These are phyloP conservation scores for Clupea harengus DNA, from an alignment of 2,113 vertebrate species.

Conservation along the genomic window DNA sequence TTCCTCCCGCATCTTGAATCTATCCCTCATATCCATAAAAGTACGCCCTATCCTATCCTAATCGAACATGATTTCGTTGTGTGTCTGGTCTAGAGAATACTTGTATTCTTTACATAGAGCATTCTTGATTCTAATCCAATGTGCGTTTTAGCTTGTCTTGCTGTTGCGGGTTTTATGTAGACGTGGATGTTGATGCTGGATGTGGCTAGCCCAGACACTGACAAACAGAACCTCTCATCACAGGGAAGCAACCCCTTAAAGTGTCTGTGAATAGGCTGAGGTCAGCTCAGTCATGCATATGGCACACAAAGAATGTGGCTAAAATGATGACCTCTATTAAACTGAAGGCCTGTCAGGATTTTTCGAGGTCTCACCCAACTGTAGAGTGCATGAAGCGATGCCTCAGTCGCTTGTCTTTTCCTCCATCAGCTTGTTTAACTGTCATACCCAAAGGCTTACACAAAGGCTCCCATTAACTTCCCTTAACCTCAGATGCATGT, in stretches of 20 bases:
- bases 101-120: neutral
- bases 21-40: neutral
- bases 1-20: neutral
- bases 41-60: neutral
- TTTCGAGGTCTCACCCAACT: neutral
- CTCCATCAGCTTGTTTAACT: constrained; percentile 10
- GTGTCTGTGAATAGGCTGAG: neutral
- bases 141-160: too few relatives aligned
- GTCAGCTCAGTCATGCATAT: neutral
- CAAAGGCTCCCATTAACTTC: constrained; percentile 6
- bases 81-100: neutral
- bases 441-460: neutral
- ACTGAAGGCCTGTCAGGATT: neutral
- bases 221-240: neutral
- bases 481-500: constrained; percentile 8
- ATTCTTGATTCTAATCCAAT: neutral
- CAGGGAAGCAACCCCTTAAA: neutral
- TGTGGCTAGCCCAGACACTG: neutral
- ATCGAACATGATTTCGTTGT: neutral
- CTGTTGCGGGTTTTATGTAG: neutral
- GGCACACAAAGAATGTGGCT: neutral
- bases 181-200: neutral
- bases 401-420: neutral
- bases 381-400: neutral
- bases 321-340: constrained; percentile 1